Percentiles rank a stretch among this genome's conserved stretches.
phyloP scores from a whole-genome alignment of 2,888 invertebrate genomes.

The Listrodromus nycthemerus region DNA sequence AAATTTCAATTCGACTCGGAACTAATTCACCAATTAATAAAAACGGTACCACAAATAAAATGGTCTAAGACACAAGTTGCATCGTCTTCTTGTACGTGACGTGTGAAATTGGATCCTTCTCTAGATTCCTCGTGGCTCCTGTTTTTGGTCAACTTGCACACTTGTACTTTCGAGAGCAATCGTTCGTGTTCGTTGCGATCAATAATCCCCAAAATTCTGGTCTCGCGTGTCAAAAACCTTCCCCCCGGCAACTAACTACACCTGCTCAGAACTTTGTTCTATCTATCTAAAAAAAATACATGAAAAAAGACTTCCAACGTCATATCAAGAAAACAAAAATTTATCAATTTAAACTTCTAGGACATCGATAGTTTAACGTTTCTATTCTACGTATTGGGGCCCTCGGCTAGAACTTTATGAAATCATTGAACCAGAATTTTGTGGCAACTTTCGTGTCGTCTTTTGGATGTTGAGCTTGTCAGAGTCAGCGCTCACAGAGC shows the following conservation, averaged over 20 bases:
- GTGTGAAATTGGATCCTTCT: not conserved
- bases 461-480: not conserved
- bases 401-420: not conserved
- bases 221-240: constrained; percentile 5
- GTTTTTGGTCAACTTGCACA: constrained; percentile 53
- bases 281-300: constrained; percentile 3
- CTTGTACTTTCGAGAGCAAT: not conserved
- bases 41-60: constrained; percentile 27
- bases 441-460: constrained; percentile 18
- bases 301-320: not conserved
- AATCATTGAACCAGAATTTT: constrained; percentile 54
- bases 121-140: not conserved
- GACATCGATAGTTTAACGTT: constrained; percentile 29
- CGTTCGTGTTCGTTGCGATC: constrained; percentile 1
- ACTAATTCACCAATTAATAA: constrained; percentile 48
- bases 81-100: not conserved
- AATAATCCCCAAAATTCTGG: constrained; percentile 58
- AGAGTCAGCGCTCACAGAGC: constrained; percentile 19
- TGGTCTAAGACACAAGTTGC: not conserved
- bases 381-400: constrained; percentile 40
- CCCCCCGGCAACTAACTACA: constrained; percentile 18
- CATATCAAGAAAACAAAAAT: not conserved
- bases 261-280: constrained; percentile 10
- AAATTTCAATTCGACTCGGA: constrained; percentile 51
- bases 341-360: constrained; percentile 15